Evolutionary conservation across 2,888 invertebrate genomes (phyloP), one percentile per base, ranked within the genome.

Genomic region (Eustalomyia histrio): DNA sequence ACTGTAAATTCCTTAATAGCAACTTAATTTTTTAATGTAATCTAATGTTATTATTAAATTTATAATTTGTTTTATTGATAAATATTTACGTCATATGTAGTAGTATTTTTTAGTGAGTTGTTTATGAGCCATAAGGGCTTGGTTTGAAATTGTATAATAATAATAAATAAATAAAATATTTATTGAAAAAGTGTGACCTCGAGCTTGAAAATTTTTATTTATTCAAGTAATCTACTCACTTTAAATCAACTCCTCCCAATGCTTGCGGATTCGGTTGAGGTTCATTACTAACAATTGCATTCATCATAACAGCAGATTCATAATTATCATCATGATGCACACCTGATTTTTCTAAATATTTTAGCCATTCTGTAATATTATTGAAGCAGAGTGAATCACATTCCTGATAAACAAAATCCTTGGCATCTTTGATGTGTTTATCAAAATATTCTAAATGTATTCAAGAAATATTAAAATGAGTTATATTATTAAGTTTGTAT

Each of bases 301-400:
- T 87, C 16, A 88, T 57, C 6, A 87, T 76, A 1, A 86, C 79
- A 1, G 88, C 88, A 5, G 86, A 83, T 52, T 90, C 90, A 69
- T 83, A 89, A 53, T 86, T 81, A 35, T 88, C 87, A 0, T 84
- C 74, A 0, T 78, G 64, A 2, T 86, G 65, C 7, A 85, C 79
- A 0, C 84, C 68, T 7, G 82, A 76, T 0, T 60, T 47, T 69
- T 87, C 85, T 57, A 89, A 82, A 33, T 87, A 76, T 2, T 86
- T 76, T 18, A 89, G 67, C 90, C 90, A 90, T 29, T 85, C 83
- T 61, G 85, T 86, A 1, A 87, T 86, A 68, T 87, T 87, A 33
- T 83, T 83, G 18, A 89, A 85, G 21, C 86, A 86, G 1, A 85
- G 73, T 0, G 88, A 87, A 21, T 86, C 84, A 16, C 86, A 88